Evolutionary conservation across 2,888 invertebrate species (phyloP).

Genomic region (Phengaris arion): DNA sequence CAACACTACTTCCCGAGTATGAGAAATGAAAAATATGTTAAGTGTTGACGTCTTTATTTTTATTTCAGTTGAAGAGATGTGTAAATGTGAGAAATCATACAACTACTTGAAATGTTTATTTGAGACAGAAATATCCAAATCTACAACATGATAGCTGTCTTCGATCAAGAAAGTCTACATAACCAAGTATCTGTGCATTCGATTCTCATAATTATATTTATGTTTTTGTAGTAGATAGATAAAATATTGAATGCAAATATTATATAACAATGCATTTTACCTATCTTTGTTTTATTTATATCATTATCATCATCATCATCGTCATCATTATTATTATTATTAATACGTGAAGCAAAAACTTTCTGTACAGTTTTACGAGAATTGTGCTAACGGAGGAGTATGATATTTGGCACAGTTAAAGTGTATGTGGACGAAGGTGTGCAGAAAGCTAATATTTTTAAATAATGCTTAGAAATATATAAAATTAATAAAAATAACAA

Average conservation of each 20-base stretch:
- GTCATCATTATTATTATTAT: no score
- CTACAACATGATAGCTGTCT: constrained; percentile 39
- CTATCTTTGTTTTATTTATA: not conserved
- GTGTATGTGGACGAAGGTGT: no score
- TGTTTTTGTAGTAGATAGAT: not conserved
- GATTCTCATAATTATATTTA: not conserved
- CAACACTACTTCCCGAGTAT: no score
- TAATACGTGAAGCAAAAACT: no score
- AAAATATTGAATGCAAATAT: not conserved
- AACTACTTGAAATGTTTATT: constrained; percentile 76
- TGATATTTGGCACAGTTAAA: no score
- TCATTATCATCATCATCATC: no score
- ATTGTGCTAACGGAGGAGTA: no score
- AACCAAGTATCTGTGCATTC: not conserved
- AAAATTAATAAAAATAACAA: no score
- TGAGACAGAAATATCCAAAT: constrained; percentile 58
- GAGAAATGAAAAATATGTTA: no score
- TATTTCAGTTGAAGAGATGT: constrained; percentile 66
- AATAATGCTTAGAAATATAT: no score
- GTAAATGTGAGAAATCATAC: constrained; percentile 75
- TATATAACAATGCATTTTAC: not conserved
- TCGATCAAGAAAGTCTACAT: constrained; percentile 2
- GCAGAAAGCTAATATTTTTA: no score
- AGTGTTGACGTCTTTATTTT: constrained; percentile 20
- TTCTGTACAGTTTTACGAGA: no score